Base-by-base conservation (phyloP, 2,113 vertebrate species). In the Phalacrocorax carbo region DNA sequence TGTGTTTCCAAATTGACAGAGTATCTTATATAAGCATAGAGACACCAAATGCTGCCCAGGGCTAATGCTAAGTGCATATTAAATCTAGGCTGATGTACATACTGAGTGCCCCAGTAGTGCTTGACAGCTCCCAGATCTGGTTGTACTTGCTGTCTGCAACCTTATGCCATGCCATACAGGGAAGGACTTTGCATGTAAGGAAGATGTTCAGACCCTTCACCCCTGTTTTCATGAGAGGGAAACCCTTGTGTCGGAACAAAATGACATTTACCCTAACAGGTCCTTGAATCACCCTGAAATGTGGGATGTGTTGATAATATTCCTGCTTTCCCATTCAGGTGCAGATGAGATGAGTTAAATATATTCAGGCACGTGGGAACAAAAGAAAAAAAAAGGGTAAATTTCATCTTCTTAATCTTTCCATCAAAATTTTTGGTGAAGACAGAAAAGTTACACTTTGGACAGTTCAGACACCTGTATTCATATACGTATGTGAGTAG, bases 241-340 rank as follows among this genome's bases (percentile, higher is more conserved):
- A 1, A 3, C 8, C 4, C 2, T 42, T 51, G 42, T 51, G 32
- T 38, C 5, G 3, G 46, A 73, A 20, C 3, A 1, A 7, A 76
- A 80, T 13, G 7, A 58, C 20, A 10, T 29, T n/a, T 58, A 17
- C 3, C 61, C 7, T 40, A 40, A n/a, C 8, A 76, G 32, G 8
- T 38, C 34, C 48, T 72, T 49, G 30, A 69, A 57, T 72, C 40
- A 38, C 34, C 34, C 19, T 52, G 54, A 82, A 71, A 38, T 20
- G 19, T 60, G 38, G 46, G 12, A 81, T 42, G 27, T 70, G 21
- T 27, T 81, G 11, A 14, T 40, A 13, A 49, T 30, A 13, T 23
- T 25, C 5, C 9, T 57, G 8, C 12, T 73, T 86, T 73, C 20
- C 19, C 8, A 61, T 27, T 30, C 29, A 62, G 22, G 10, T 25